These are phyloP conservation scores for Leptinotarsa peninsularis DNA, from an alignment of 2,888 invertebrate genomes.

Conservation along the genomic window DNA sequence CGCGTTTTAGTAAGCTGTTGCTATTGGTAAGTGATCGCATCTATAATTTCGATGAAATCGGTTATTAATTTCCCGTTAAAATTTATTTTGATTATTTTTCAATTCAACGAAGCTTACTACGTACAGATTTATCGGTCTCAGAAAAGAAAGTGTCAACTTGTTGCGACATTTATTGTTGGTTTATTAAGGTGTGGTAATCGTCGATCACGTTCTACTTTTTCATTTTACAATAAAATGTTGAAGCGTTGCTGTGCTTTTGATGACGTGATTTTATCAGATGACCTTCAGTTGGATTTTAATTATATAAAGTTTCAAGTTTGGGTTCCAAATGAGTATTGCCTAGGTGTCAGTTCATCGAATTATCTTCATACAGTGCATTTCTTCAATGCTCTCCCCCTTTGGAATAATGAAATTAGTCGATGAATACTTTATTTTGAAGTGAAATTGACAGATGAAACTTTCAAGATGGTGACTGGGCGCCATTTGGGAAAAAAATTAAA, in stretches of 20 bases:
- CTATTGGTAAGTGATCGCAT: constrained; percentile 7
- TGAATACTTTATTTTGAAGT: too few relatives aligned
- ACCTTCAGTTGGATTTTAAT: neutral
- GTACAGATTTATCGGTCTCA: neutral
- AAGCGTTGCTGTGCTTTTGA: neutral
- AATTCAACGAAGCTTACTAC: neutral
- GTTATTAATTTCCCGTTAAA: neutral
- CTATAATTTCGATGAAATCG: neutral
- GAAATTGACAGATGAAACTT: too few relatives aligned
- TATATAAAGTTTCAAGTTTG: too few relatives aligned
- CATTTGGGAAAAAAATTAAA: too few relatives aligned
- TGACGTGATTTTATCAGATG: neutral
- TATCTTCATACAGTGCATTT: too few relatives aligned
- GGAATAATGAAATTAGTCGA: too few relatives aligned
- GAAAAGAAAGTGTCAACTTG: constrained; percentile 7
- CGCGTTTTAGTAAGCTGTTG: constrained; percentile 7
- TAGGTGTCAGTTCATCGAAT: too few relatives aligned
- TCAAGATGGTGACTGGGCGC: too few relatives aligned
- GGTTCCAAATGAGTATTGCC: too few relatives aligned
- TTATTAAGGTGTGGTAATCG: neutral
- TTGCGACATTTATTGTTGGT: neutral
- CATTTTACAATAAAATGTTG: too few relatives aligned
- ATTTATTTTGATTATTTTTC: neutral
- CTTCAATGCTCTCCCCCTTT: too few relatives aligned
- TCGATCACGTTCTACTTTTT: neutral